Percentiles rank a stretch among this genome's conserved stretches.
phyloP scores from a whole-genome alignment of 1,140 invertebrate species.

The Aporrectodea caliginosa region DNA sequence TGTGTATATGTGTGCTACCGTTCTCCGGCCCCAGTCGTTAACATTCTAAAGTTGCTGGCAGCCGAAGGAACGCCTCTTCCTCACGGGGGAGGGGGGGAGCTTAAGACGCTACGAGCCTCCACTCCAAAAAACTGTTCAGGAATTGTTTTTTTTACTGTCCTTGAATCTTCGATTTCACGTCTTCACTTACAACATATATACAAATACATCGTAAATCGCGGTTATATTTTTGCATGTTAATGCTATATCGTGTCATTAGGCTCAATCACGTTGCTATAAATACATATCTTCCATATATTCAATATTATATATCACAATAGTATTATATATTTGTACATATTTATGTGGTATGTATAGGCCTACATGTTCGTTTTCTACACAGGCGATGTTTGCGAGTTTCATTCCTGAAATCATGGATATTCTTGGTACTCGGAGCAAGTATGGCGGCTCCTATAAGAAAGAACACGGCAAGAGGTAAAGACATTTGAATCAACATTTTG shows the following conservation, averaged over 20 bases:
- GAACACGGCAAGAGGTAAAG: slow-evolving; percentile 93
- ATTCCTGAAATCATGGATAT: slow-evolving; percentile 99
- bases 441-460: slow-evolving; percentile 98
- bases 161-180: too few species aligned
- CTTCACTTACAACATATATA: too few species aligned
- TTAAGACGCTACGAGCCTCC: too few species aligned
- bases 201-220: too few species aligned
- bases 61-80: neutral
- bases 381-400: slow-evolving; percentile 92
- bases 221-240: neutral
- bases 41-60: neutral
- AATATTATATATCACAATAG: neutral
- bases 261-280: neutral
- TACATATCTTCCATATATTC: neutral
- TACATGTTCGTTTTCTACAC: neutral
- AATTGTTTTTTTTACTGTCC: too few species aligned
- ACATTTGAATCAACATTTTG: neutral
- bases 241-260: neutral
- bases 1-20: neutral
- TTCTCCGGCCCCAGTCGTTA: neutral
- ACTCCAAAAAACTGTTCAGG: too few species aligned
- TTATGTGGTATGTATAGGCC: neutral
- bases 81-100: too few species aligned
- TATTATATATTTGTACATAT: neutral
- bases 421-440: slow-evolving; percentile 98